Conservation (phyloP, 2,888 invertebrate genomes). For the Hymenopus coronatus region DNA sequence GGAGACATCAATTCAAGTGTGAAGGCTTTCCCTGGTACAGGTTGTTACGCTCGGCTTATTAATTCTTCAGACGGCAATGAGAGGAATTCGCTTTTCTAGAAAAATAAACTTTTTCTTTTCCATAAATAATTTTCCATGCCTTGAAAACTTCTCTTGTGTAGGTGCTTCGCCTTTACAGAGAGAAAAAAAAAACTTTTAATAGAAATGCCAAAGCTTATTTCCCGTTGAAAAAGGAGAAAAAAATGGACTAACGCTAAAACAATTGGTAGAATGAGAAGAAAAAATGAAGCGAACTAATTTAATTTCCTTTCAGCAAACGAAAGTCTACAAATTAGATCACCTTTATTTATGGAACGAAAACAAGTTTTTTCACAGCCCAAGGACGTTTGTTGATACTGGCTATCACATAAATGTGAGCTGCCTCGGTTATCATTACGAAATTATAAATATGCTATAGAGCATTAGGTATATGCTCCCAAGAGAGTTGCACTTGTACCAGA, state of each 20-base stretch:
- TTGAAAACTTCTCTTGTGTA: not conserved
- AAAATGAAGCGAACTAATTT: not conserved
- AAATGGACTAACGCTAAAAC: not conserved
- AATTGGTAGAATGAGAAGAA: not conserved
- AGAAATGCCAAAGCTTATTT: not conserved
- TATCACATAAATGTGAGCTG: not conserved
- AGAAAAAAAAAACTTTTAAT: not conserved
- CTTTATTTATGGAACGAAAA: not conserved
- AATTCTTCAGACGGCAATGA: not conserved
- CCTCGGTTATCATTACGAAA: too few species aligned
- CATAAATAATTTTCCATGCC: constrained; percentile 2
- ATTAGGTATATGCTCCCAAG: too few species aligned
- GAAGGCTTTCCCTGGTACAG: not conserved
- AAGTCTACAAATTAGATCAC: not conserved
- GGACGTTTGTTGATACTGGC: not conserved
- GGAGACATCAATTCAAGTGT: not conserved
- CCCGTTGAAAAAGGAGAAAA: not conserved
- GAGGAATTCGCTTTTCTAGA: not conserved
- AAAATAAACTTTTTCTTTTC: not conserved
- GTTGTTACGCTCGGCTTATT: not conserved
- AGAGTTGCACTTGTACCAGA: too few species aligned
- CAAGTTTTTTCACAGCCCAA: not conserved
- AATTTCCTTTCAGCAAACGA: not conserved
- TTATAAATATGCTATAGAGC: too few species aligned
- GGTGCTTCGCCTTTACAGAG: not conserved